These are phyloP conservation scores for Sinonovacula constricta DNA, from an alignment of 1,140 invertebrate genomes.

Conservation along the genomic window DNA sequence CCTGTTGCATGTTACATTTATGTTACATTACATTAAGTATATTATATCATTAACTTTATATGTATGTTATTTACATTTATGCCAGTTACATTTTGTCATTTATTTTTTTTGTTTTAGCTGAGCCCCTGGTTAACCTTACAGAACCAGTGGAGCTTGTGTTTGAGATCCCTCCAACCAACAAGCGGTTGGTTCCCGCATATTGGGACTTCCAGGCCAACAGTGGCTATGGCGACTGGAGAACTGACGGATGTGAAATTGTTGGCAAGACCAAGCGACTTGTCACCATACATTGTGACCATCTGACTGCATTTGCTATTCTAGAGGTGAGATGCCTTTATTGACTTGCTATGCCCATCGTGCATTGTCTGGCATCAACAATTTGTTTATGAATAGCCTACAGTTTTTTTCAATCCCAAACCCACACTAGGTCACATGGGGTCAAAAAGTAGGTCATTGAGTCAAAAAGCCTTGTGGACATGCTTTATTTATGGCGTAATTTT, in stretches of 20 bases:
- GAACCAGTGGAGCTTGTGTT: conserved; percentile 85
- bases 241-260: conserved; percentile 84
- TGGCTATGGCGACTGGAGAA: conserved; percentile 84
- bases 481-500: neutral
- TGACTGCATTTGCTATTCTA: conserved; percentile 90
- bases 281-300: conserved; percentile 87
- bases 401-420: neutral
- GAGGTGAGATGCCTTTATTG: conserved; percentile 81
- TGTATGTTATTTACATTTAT: neutral
- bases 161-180: conserved; percentile 79
- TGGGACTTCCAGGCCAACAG: conserved; percentile 83
- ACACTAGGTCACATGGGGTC: no score
- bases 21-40: neutral
- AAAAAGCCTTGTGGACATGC: neutral
- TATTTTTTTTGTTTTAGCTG: conserved; percentile 49
- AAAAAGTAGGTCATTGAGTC: no score
- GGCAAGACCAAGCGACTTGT: conserved; percentile 82
- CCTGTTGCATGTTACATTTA: no score
- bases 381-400: no score
- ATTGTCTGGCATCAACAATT: no score
- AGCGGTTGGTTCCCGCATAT: conserved; percentile 82
- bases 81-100: neutral
- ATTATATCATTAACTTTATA: neutral
- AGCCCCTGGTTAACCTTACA: conserved; percentile 81
- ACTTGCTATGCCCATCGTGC: no score